Base-by-base conservation (phyloP, 2,797 vertebrate species). In the Enteromius treurensis region DNA sequence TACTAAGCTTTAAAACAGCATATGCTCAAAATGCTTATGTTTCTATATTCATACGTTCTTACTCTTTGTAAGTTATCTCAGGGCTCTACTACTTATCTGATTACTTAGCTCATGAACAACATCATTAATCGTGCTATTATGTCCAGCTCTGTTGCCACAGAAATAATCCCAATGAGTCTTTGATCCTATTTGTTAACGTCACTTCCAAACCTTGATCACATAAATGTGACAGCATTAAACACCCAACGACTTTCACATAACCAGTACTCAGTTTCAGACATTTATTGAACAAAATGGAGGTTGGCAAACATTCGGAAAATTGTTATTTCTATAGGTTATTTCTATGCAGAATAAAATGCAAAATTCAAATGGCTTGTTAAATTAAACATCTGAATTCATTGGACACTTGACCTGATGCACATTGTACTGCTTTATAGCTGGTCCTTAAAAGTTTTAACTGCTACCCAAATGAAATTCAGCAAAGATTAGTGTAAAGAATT, bases 61-160 rank as follows among this genome's bases (percentile, higher is more conserved):
- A 87, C 87, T 86, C 79, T 89, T 76, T 80, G 80, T 84, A 82
- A 89, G 83, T 88, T 88, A 82, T 89, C 87, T 89, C 53, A 71
- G 77, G 85, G 82, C 89, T 90, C 87, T 84, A 81, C 82, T 91
- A 80, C 92, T 91, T 90, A 92, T 93, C 90, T 94, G 93, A 96
- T 95, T 93, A 91, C 93, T 92, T 90, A 89, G 91, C 91, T 93
- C 92, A 91, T 49, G 93, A 93, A 94, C 86, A 90, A 87, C 90
- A 90, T 94, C 91, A 92, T 95, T 95, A 95, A 93, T 91, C 92
- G 90, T 92, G 88, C 91, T 92, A 89, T 91, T 93, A 94, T 92
- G 92, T 93, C 92, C 90, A 79, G 37, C 88, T 90, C 90, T 91
- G 90, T 80, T 73, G 86, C 88, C 47, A 91, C 85, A 83, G 93